These are phyloP conservation scores for Xestia sexstrigata DNA, from an alignment of 2,888 invertebrate genomes.

Conservation along the genomic window DNA sequence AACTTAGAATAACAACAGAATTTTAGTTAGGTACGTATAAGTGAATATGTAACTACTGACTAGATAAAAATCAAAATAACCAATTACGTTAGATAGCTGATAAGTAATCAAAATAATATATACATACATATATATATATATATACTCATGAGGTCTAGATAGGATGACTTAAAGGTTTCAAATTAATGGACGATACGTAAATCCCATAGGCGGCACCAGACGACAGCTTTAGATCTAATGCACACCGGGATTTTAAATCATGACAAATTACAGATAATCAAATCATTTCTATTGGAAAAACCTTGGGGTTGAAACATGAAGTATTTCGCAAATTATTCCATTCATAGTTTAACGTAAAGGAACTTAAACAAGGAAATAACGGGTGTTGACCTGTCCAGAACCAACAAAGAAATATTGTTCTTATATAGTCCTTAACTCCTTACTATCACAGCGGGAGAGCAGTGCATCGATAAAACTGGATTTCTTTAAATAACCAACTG, in stretches of 20 bases:
- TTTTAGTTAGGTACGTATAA: background rate
- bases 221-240: background rate
- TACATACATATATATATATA: no score
- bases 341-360: background rate
- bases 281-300: background rate
- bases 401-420: background rate
- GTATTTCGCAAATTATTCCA: background rate
- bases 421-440: background rate
- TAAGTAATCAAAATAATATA: background rate
- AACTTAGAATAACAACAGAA: background rate
- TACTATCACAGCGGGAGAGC: constrained; percentile 34
- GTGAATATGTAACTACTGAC: background rate
- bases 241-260: background rate
- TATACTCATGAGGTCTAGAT: background rate
- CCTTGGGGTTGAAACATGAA: background rate
- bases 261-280: background rate
- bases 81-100: background rate
- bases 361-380: background rate
- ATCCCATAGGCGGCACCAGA: no score
- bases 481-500: constrained; percentile 45
- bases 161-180: background rate
- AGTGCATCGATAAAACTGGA: constrained; percentile 17
- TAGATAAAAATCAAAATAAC: constrained; percentile 5
- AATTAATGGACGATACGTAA: no score
- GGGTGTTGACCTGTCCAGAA: background rate